Conservation (phyloP, 2,888 invertebrate genomes). For the Agrochola litura region DNA sequence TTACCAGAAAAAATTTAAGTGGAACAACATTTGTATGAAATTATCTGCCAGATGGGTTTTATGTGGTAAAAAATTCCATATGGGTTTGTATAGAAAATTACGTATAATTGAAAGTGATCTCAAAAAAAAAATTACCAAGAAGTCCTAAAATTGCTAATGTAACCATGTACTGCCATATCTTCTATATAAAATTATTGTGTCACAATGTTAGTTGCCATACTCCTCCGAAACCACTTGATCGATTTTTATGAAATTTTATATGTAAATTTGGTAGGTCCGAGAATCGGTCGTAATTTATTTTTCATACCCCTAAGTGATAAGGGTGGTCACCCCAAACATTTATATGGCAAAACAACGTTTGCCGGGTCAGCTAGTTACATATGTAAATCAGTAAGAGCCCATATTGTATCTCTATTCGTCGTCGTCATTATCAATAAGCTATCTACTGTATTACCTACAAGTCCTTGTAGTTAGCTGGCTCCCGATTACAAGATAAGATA, state of each 20-base stretch:
- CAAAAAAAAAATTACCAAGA: neutral
- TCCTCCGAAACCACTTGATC: too few species aligned
- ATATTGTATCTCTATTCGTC: neutral
- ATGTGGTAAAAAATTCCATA: neutral
- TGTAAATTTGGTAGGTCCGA: too few species aligned
- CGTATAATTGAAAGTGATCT: neutral
- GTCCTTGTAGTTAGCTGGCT: neutral
- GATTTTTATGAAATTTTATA: too few species aligned
- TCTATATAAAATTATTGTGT: too few species aligned
- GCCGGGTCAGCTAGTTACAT: too few species aligned
- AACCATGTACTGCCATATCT: neutral
- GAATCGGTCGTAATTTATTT: too few species aligned
- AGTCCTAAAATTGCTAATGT: neutral
- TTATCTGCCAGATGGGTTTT: neutral
- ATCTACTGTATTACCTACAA: too few species aligned
- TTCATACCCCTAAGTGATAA: too few species aligned
- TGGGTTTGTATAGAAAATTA: neutral
- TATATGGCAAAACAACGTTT: too few species aligned
- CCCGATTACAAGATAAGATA: slow-evolving; percentile 11
- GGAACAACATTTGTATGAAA: neutral
- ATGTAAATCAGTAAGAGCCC: too few species aligned
- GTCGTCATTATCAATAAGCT: neutral
- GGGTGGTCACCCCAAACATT: too few species aligned
- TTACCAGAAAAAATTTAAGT: neutral
- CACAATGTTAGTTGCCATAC: too few species aligned